These are phyloP conservation scores for Xiphias gladius DNA, from an alignment of 2,113 vertebrate species.

Conservation along the genomic window DNA sequence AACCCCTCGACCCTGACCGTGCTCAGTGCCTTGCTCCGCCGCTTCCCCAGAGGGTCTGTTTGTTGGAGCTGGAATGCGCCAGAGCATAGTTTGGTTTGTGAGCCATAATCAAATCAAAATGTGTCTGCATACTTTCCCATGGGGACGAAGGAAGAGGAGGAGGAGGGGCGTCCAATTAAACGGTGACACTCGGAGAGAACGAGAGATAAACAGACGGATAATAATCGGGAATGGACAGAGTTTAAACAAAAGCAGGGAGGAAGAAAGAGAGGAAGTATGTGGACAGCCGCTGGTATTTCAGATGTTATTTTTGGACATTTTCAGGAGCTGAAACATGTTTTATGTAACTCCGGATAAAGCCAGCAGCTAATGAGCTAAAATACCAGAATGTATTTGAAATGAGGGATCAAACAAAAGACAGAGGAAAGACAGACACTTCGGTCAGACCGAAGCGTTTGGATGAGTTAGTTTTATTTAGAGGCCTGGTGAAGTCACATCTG, in stretches of 20 bases:
- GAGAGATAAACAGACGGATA: conserved; percentile 55
- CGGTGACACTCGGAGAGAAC: conserved; percentile 54
- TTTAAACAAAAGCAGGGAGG: conserved; percentile 41
- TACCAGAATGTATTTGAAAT: conserved; percentile 34
- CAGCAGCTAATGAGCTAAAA: conserved; percentile 64
- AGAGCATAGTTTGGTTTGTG: conserved; percentile 67
- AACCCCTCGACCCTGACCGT: conserved; percentile 16
- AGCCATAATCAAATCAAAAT: conserved; percentile 77
- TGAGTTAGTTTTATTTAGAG: not conserved
- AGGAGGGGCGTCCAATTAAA: conserved; percentile 69
- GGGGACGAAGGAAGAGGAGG: conserved; percentile 51
- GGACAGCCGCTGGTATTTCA: conserved; percentile 33
- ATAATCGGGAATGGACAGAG: conserved; percentile 49
- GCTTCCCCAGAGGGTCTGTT: conserved; percentile 1
- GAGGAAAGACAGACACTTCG: not conserved
- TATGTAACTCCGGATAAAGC: conserved; percentile 18
- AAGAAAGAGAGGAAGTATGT: conserved; percentile 16
- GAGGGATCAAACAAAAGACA: not conserved
- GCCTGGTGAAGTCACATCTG: not conserved
- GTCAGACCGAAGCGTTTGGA: not conserved
- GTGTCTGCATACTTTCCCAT: conserved; percentile 80
- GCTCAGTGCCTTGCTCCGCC: conserved; percentile 19
- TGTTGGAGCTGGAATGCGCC: conserved; percentile 48
- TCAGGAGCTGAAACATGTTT: conserved; percentile 49
- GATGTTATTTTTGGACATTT: conserved; percentile 65